phyloP scores from a whole-genome alignment of 2,113 vertebrate genomes.

The human (Homo sapiens) region GRCh38 chr21:19136501-19137000 shows the following conservation, averaged over 20 bases:
- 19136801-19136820: too few species aligned
- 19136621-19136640: neutral
- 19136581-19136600: neutral
- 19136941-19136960: neutral
- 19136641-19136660: neutral
- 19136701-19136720: too few species aligned
- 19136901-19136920: too few species aligned
- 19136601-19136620: neutral
- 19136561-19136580: neutral
- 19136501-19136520: neutral
- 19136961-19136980: neutral
- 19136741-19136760: too few species aligned
- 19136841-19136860: too few species aligned
- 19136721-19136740: too few species aligned
- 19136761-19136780: too few species aligned
- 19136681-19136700: neutral
- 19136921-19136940: too few species aligned
- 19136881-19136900: too few species aligned
- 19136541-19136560: neutral
- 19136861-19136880: too few species aligned
- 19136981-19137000: neutral
- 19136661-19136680: constrained; percentile 20
- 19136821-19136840: too few species aligned
- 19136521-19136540: neutral
- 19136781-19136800: too few species aligned